phyloP scores from a whole-genome alignment of 2,113 vertebrate species.

The Alces alces region DNA sequence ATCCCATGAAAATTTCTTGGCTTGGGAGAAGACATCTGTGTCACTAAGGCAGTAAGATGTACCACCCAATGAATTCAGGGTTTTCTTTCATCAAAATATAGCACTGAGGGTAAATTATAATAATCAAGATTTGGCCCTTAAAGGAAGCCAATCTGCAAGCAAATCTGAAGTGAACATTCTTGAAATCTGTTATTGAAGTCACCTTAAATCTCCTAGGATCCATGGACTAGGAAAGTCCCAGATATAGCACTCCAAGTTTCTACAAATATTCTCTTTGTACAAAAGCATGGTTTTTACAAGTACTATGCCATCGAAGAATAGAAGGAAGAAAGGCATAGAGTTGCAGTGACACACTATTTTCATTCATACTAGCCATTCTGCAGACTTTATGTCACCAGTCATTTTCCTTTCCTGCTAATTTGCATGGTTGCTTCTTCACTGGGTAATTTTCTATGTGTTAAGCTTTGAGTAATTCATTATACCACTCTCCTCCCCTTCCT shows the following conservation, averaged over 20 bases:
- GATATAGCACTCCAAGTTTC: neutral
- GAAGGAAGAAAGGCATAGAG: neutral
- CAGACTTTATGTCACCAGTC: neutral
- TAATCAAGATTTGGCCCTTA: neutral
- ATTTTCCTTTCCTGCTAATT: neutral
- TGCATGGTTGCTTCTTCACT: neutral
- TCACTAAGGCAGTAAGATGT: neutral
- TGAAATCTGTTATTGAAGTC: neutral
- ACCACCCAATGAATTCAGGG: neutral
- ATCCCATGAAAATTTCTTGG: neutral
- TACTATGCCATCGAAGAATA: neutral
- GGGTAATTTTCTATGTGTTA: neutral
- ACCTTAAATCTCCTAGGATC: neutral
- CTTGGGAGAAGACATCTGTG: neutral
- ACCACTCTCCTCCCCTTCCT: neutral
- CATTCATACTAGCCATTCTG: neutral
- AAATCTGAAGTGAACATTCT: neutral
- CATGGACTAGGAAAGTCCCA: neutral
- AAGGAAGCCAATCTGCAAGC: neutral
- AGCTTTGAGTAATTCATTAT: neutral
- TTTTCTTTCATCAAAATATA: neutral
- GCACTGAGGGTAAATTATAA: neutral
- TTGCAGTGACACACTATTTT: neutral
- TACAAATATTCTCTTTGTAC: neutral
- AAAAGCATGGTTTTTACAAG: neutral